Base-by-base conservation (phyloP, 2,797 vertebrate genomes). In the Rhincodon typus region DNA sequence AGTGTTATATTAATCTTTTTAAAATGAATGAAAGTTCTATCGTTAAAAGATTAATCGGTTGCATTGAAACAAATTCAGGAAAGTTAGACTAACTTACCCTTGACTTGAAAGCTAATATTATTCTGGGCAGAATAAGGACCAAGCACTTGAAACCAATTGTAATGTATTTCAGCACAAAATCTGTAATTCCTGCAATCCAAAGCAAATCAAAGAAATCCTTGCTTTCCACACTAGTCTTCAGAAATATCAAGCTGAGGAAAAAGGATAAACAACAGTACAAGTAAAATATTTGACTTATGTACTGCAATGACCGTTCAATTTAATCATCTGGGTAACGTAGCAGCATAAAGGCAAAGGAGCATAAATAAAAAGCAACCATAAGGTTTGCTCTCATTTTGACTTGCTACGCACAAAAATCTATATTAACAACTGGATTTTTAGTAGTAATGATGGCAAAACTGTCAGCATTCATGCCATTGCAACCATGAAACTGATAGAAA, bases 201-300 rank as follows among this genome's bases (percentile, higher is more conserved):
- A 99, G 98, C 96, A 99, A 98, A 96, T 99, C 98, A 0, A 99
- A 99, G 98, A 99, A 99, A 97, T 99, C 99, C 96, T 98, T 98
- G 2, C 97, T 98, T 96, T 98, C 98, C 94, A 99, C 97, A 97
- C 98, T 99, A 96, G 99, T 99, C 96, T 98, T 99, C 72, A 98
- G 97, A 97, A 99, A 99, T 69, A 99, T 98, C 95, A 99, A 98
- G 97, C 99, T 99, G 96, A 93, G 96, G 96, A 94, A 96, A 96
- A 96, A 70, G 23, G 21, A 50, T n/a, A 6, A n/a, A 96, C 1
- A 25, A 87, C 10, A 96, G 0, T 66, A 70, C 42, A 95, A 87
- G 67, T 74, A 38, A 95, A 77, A 95, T 95, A 53, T 50, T 21
- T 94, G 25, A 77, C 10, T 21, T 53, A 95, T 74, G 17, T 77